Base-by-base conservation (phyloP, 2,113 vertebrate species). In the Eptesicus fuscus region DNA sequence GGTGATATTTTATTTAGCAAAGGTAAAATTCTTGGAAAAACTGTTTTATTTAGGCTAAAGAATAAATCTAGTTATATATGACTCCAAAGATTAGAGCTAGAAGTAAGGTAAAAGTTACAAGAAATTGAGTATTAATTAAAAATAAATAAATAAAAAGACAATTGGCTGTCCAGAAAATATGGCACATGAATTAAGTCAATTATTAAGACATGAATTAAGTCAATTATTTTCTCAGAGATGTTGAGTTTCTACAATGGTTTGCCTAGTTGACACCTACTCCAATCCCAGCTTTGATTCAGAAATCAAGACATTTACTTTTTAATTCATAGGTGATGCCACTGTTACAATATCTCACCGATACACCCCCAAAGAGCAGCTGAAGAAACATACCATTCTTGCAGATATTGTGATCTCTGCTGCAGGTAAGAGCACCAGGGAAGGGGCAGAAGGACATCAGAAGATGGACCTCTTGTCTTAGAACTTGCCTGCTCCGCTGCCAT, bases 261-360 rank as follows among this genome's bases (percentile, higher is more conserved):
- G 71, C 44, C 11, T 53, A 18, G 17, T 32, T 94, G 77, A 88
- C 42, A 51, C 35, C 37, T 88, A 88, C 40, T 25, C 8, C 28
- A 47, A 5, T 22, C 32, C 25, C 18, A 80, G 37, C 83, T 86
- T 65, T 77, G 69, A 88, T 56, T 91, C 25, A 40, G 70, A 80
- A 85, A 77, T 78, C 18, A 93, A 30, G 63, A 40, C n/a, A 4
- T 79, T 18, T 80, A 5, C 63, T 70, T 91, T 69, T 82, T 76
- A 30, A 40, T 56, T 25, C 92, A 5, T 94, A 99, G 99, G 99
- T 0, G 99, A 99, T 42, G 99, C 99, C 90, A 99, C 99, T 0
- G 99, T 99, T 37, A 99, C 99, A 0, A 99, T 99, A 96, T 99
- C 99, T 42, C 99, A 99, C 97, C 99, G 99, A 23, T 99, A 99